Conservation (phyloP, 37 sponge, comb jelly and placozoan genomes). For the Aphrocallistes beatrix region DNA sequence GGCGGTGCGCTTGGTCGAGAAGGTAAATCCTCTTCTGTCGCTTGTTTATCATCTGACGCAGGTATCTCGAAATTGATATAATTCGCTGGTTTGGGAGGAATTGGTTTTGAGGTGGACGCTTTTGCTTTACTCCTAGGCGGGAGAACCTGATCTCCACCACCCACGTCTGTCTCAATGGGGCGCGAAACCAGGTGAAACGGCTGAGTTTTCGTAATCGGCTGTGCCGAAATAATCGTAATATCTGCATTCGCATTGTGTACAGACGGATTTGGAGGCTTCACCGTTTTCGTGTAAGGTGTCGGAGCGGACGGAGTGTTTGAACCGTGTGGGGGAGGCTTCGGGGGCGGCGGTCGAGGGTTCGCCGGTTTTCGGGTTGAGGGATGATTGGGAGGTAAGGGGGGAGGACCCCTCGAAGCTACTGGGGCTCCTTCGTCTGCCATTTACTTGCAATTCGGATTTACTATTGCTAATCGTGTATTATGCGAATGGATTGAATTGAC, state of each 20-base stretch:
- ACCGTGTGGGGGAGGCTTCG: neutral
- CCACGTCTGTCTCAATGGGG: too few species aligned
- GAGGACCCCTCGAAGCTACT: neutral
- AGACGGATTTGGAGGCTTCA: neutral
- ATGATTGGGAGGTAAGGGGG: conserved; percentile 7
- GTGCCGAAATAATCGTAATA: neutral
- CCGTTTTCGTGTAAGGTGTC: neutral
- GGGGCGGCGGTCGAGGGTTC: neutral
- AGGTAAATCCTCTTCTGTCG: neutral
- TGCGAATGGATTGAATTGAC: too few species aligned
- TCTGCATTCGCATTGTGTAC: neutral
- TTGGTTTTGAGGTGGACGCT: neutral
- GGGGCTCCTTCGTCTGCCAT: too few species aligned
- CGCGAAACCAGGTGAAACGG: neutral
- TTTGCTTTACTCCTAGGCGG: neutral
- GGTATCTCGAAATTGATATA: neutral
- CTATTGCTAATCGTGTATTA: too few species aligned
- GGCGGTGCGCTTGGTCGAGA: neutral
- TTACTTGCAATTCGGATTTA: too few species aligned
- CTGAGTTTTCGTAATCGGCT: neutral
- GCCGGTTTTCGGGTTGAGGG: neutral
- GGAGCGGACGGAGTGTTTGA: neutral
- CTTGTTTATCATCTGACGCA: too few species aligned
- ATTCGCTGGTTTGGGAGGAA: neutral
- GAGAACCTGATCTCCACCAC: neutral